Percentiles rank a stretch among this genome's conserved stretches.
phyloP scores from a whole-genome alignment of 1,140 invertebrate species.

The Cyphomyrmex costatus region DNA sequence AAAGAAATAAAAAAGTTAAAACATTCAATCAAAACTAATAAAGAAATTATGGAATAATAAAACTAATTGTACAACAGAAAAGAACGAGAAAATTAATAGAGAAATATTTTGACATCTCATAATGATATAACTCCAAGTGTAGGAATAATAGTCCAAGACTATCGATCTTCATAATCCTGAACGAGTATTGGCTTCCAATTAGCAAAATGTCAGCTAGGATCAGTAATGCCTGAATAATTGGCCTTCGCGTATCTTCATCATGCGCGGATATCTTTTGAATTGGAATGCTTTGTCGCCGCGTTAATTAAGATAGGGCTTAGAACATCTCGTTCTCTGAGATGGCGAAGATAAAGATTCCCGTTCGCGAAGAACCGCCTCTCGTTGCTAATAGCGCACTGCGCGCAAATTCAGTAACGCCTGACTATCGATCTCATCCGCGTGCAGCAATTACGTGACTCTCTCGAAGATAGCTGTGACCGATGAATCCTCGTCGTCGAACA shows the following conservation, averaged over 20 bases:
- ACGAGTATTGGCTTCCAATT: slow-evolving; percentile 29
- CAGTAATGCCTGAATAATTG: slow-evolving; percentile 32
- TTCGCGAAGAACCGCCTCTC: background rate
- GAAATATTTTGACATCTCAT: background rate
- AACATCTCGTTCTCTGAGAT: background rate
- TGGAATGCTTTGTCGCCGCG: background rate
- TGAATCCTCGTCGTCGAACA: background rate
- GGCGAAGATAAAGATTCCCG: background rate
- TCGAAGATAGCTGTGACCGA: background rate
- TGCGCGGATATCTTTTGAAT: background rate
- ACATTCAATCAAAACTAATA: background rate
- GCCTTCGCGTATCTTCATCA: background rate
- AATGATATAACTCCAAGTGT: background rate
- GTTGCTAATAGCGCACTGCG: background rate
- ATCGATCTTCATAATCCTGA: slow-evolving; percentile 38
- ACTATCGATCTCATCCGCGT: background rate
- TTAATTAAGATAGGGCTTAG: background rate
- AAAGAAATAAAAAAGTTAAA: background rate
- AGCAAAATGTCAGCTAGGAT: slow-evolving; percentile 22
- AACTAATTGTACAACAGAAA: background rate
- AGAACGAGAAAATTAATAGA: background rate
- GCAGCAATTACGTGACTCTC: background rate
- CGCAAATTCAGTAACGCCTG: background rate
- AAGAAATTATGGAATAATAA: background rate
- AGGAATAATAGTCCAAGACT: background rate